Evolutionary conservation across 2,797 vertebrate genomes (phyloP).

Genomic region (Myotis pilosus): DNA sequence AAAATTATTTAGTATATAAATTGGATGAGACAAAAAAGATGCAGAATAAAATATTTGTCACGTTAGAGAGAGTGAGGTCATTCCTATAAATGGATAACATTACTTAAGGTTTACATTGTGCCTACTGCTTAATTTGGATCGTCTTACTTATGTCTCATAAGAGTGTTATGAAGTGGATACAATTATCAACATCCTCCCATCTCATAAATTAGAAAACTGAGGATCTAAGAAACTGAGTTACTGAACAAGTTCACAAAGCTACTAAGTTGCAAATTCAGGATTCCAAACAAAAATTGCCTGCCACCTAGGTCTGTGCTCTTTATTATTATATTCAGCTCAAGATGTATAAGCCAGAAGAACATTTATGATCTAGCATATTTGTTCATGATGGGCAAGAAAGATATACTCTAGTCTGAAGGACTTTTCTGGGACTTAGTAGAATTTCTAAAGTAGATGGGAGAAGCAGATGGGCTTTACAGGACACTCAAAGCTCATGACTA

Average conservation of each 20-base stretch:
- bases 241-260: not conserved
- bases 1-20: not conserved
- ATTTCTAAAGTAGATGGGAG: constrained; percentile 18
- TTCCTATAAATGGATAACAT: not conserved
- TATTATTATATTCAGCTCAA: not conserved
- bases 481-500: not conserved
- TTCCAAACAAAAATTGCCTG: not conserved
- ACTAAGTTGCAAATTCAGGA: not conserved
- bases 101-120: not conserved
- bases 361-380: not conserved
- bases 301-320: not conserved
- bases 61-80: not conserved
- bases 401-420: not conserved
- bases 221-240: not conserved
- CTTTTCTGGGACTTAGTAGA: constrained; percentile 1
- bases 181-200: not conserved
- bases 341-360: not conserved
- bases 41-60: constrained; percentile 6
- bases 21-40: not conserved
- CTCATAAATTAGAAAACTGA: not conserved
- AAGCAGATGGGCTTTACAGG: not conserved
- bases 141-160: not conserved
- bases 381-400: not conserved
- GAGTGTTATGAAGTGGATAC: not conserved
- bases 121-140: constrained; percentile 11